These are phyloP conservation scores for Mechanitis messenoides DNA, from an alignment of 2,888 invertebrate species.

Conservation along the genomic window DNA sequence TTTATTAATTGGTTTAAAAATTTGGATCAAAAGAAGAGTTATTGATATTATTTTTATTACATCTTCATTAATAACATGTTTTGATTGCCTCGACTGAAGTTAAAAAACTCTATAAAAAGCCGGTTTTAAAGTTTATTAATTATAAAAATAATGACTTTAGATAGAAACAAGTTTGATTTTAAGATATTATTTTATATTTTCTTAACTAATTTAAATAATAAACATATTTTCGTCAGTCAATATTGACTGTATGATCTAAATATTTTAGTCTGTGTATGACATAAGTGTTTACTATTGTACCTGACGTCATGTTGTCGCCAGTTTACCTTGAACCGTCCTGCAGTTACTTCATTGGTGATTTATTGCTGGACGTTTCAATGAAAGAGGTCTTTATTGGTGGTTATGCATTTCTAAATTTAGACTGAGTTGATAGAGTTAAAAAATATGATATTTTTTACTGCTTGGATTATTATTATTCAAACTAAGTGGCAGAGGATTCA, in stretches of 20 bases:
- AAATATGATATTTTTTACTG: background rate
- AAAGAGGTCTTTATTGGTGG: conserved; percentile 40
- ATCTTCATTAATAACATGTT: too few relatives aligned
- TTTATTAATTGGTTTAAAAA: too few relatives aligned
- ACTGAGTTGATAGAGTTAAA: conserved; percentile 49
- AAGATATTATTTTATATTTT: too few relatives aligned
- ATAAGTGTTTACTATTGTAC: conserved; percentile 45
- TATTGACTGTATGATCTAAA: conserved; percentile 27
- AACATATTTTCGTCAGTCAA: conserved; percentile 16
- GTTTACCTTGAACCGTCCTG: conserved; percentile 39
- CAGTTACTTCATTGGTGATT: conserved; percentile 34
- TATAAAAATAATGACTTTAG: too few relatives aligned
- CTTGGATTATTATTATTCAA: too few relatives aligned
- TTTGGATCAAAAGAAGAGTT: too few relatives aligned
- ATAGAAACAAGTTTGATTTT: too few relatives aligned
- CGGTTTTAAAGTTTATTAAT: too few relatives aligned
- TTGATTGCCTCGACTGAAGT: too few relatives aligned
- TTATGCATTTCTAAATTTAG: conserved; percentile 67
- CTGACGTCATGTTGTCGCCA: conserved; percentile 64
- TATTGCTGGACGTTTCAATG: conserved; percentile 33
- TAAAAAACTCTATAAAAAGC: too few relatives aligned
- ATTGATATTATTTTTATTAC: too few relatives aligned
- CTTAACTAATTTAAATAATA: background rate
- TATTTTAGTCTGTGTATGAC: conserved; percentile 43
- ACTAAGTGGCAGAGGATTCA: too few relatives aligned